Conservation (phyloP, 2,113 vertebrate species). For the Nothoprocta perdicaria region DNA sequence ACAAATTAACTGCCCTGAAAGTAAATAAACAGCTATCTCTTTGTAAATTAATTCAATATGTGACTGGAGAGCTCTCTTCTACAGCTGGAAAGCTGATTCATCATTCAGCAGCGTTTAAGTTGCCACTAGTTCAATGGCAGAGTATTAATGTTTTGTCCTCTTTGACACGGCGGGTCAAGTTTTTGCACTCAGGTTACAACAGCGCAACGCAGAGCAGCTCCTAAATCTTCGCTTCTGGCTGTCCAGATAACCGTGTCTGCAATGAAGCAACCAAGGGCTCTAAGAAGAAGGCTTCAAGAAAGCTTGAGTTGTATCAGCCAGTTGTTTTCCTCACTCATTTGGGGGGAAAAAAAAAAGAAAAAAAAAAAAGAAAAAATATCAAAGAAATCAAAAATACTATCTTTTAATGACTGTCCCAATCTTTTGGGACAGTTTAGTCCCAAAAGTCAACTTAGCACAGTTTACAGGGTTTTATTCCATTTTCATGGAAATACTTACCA, state of each 20-base stretch:
- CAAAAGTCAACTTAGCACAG: not conserved
- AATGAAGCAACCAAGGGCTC: not conserved
- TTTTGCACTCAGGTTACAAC: not conserved
- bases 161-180: conserved; percentile 2
- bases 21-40: conserved; percentile 72
- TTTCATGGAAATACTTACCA: not conserved
- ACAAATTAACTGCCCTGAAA: conserved; percentile 45
- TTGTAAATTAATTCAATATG: conserved; percentile 69
- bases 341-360: not conserved
- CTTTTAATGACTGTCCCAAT: not conserved
- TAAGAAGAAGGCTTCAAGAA: not conserved
- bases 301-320: not conserved
- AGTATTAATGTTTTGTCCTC: conserved; percentile 1
- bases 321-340: not conserved
- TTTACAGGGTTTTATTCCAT: not conserved
- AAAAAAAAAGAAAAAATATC: not conserved
- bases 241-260: not conserved
- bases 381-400: not conserved
- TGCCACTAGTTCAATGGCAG: conserved; percentile 27
- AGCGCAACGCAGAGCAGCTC: not conserved
- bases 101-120: conserved; percentile 59
- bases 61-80: conserved; percentile 46
- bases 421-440: not conserved
- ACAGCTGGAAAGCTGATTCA: conserved; percentile 68
- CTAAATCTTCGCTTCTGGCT: not conserved